Evolutionary conservation across 2,797 vertebrate species (phyloP).

Genomic region (Crenuchus spilurus): DNA sequence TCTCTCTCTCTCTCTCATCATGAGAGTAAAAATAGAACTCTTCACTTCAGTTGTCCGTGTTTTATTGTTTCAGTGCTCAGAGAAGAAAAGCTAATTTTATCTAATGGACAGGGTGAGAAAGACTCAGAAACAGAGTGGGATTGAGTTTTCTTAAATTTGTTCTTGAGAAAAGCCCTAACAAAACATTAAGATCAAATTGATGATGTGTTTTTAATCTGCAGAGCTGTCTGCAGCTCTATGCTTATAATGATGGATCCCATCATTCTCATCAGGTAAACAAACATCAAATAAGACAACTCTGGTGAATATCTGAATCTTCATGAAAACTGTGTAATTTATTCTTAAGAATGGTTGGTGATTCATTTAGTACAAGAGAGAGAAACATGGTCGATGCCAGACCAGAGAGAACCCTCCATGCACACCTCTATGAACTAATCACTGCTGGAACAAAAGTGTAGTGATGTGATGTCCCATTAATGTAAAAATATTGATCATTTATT

Average conservation of each 20-base stretch:
- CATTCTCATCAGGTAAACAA: too few relatives aligned
- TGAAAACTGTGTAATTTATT: too few relatives aligned
- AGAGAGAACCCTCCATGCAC: conserved; percentile 6
- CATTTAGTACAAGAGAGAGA: background rate
- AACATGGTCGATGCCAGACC: background rate
- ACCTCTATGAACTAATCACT: conserved; percentile 20
- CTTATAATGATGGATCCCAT: too few relatives aligned
- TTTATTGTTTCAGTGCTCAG: conserved; percentile 15
- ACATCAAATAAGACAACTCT: too few relatives aligned
- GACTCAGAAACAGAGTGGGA: background rate
- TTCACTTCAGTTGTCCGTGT: conserved; percentile 7
- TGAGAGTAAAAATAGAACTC: conserved; percentile 34
- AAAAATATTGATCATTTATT: conserved; percentile 34
- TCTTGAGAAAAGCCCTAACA: too few relatives aligned
- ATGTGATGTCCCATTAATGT: conserved; percentile 5
- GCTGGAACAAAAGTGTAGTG: conserved; percentile 1
- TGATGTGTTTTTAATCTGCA: too few relatives aligned
- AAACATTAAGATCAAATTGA: too few relatives aligned
- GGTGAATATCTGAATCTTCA: too few relatives aligned
- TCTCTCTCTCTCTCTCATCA: conserved; percentile 8
- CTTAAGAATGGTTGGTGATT: too few relatives aligned
- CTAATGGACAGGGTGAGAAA: background rate
- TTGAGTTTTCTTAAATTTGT: too few relatives aligned
- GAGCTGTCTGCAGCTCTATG: too few relatives aligned
- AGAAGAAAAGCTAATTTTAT: conserved; percentile 43